Evolutionary conservation across 2,113 vertebrate species (phyloP).

Genomic region (Prionailurus bengalensis): DNA sequence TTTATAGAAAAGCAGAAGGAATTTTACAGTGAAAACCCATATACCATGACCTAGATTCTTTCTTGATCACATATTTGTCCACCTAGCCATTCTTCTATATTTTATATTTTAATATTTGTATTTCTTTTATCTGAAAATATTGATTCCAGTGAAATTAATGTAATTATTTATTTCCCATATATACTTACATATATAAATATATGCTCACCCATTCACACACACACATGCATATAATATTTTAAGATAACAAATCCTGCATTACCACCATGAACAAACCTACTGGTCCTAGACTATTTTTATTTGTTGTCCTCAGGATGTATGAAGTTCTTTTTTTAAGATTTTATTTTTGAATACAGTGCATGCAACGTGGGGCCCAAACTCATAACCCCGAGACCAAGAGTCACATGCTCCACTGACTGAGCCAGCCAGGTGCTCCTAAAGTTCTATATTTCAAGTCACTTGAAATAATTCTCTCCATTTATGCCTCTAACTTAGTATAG

Average conservation of each 20-base stretch:
- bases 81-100: background rate
- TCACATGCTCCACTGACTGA: background rate
- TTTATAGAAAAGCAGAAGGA: background rate
- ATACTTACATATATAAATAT: background rate
- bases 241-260: background rate
- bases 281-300: background rate
- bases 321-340: background rate
- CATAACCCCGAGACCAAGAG: background rate
- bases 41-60: background rate
- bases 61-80: background rate
- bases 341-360: background rate
- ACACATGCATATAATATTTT: background rate
- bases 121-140: background rate
- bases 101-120: background rate
- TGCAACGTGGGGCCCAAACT: background rate
- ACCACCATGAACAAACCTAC: background rate
- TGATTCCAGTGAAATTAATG: background rate
- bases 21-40: background rate
- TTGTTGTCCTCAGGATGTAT: background rate
- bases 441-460: background rate
- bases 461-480: constrained; percentile 17
- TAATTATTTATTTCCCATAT: background rate
- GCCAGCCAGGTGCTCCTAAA: background rate
- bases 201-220: background rate
- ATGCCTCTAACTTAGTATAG: background rate